Conservation (phyloP, 2,797 vertebrate species). For the Takifugu rubripes region DNA sequence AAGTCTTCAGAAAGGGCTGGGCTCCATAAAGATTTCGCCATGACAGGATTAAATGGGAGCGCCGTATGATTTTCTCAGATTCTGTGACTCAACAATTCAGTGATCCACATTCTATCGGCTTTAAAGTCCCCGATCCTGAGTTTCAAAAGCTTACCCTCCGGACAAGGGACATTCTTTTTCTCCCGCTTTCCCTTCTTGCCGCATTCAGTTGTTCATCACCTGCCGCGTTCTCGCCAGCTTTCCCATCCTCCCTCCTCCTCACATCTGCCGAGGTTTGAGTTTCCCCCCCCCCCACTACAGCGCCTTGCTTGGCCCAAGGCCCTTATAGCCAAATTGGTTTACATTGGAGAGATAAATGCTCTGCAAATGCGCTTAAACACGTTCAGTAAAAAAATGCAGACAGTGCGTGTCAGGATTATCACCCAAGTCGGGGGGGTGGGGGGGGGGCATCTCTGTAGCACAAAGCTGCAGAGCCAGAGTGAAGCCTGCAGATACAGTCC, state of each 20-base stretch:
- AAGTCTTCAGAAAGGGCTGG: conserved; percentile 49
- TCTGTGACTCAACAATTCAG: conserved; percentile 79
- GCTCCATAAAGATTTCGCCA: conserved; percentile 60
- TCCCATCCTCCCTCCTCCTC: conserved; percentile 55
- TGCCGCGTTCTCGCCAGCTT: conserved; percentile 54
- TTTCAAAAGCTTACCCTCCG: conserved; percentile 73
- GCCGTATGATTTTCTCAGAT: conserved; percentile 73
- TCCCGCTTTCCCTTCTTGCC: conserved; percentile 61
- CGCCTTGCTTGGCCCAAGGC: conserved; percentile 74
- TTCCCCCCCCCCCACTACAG: conserved; percentile 70
- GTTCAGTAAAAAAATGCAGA: conserved; percentile 83
- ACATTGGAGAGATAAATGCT: conserved; percentile 84
- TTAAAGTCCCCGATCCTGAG: conserved; percentile 71
- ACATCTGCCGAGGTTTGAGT: conserved; percentile 76
- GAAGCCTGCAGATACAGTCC: conserved; percentile 77
- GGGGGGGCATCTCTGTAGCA: conserved; percentile 69
- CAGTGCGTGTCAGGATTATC: conserved; percentile 84
- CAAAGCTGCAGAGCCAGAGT: conserved; percentile 72
- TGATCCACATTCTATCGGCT: conserved; percentile 75
- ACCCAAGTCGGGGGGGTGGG: conserved; percentile 72
- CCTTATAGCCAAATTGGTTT: conserved; percentile 85
- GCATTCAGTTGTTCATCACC: conserved; percentile 67
- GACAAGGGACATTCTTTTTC: conserved; percentile 71
- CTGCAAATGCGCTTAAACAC: conserved; percentile 84
- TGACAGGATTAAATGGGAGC: conserved; percentile 73